Percentiles rank a stretch among this genome's conserved stretches.
phyloP scores from a whole-genome alignment of 2,888 invertebrate genomes.

The Thecophora atra region DNA sequence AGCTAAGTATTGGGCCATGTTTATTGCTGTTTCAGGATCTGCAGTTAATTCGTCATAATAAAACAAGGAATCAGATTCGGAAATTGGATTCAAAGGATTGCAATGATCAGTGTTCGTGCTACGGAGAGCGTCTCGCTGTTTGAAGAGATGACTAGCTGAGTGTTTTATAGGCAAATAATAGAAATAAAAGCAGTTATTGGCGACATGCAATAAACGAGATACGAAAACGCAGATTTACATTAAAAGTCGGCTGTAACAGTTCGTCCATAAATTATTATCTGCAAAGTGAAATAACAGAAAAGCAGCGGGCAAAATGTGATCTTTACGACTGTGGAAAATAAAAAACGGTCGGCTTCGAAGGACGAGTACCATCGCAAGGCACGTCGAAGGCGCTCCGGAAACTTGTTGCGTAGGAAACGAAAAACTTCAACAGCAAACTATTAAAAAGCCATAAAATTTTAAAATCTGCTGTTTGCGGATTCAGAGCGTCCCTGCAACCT shows the following conservation, averaged over 20 bases:
- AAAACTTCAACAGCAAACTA: constrained; percentile 55
- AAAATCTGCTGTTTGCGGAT: constrained; percentile 16
- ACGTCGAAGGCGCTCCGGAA: neutral
- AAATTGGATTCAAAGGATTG: too few species aligned
- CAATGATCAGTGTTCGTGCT: too few species aligned
- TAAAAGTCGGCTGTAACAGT: neutral
- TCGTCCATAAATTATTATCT: neutral
- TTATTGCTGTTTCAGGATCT: too few species aligned
- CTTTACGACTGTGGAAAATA: constrained; percentile 54
- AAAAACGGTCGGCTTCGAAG: constrained; percentile 41
- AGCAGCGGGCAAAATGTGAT: constrained; percentile 53
- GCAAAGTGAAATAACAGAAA: constrained; percentile 1
- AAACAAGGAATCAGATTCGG: too few species aligned
- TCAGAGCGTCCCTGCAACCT: neutral
- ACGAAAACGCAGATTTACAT: neutral
- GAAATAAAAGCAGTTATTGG: too few species aligned
- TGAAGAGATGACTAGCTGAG: too few species aligned
- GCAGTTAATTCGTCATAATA: too few species aligned
- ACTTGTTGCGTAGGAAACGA: constrained; percentile 10
- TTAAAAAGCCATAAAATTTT: constrained; percentile 62
- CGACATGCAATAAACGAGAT: neutral
- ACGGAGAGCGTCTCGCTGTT: too few species aligned
- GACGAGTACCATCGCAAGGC: neutral
- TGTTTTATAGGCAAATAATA: too few species aligned
- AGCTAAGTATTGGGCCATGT: too few species aligned